These are phyloP conservation scores for Oophaga sylvatica DNA, from an alignment of 2,797 vertebrate genomes.

Conservation along the genomic window DNA sequence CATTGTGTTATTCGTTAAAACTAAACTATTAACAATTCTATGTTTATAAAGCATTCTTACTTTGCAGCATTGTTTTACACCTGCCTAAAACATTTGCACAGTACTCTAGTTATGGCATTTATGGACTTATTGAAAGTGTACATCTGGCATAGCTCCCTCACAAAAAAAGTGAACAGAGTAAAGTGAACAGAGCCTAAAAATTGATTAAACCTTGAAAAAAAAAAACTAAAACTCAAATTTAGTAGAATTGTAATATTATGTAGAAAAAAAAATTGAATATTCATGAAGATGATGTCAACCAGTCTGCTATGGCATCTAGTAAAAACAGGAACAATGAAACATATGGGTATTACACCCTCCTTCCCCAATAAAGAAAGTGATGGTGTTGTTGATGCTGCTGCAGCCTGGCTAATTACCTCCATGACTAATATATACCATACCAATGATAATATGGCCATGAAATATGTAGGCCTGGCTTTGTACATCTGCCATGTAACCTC, in stretches of 20 bases:
- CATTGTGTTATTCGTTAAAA: too few relatives aligned
- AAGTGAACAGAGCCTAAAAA: not conserved
- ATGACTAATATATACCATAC: not conserved
- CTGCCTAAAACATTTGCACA: too few relatives aligned
- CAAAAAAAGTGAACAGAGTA: not conserved
- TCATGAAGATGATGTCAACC: not conserved
- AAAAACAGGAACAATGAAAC: not conserved
- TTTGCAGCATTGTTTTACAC: too few relatives aligned
- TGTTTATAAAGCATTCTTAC: too few relatives aligned
- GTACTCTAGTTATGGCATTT: too few relatives aligned
- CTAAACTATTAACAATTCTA: too few relatives aligned
- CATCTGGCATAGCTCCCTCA: too few relatives aligned
- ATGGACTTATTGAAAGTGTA: too few relatives aligned
- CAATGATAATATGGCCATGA: not conserved
- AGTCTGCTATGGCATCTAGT: not conserved
- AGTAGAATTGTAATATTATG: not conserved
- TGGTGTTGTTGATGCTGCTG: not conserved
- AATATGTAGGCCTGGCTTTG: not conserved
- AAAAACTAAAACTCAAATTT: not conserved
- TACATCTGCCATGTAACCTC: not conserved
- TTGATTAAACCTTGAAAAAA: not conserved
- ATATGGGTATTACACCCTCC: not conserved
- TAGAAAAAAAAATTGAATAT: not conserved
- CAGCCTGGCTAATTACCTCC: not conserved
- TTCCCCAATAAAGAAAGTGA: not conserved